These are phyloP conservation scores for Berghia stephanieae DNA, from an alignment of 1,140 invertebrate species.

Conservation along the genomic window DNA sequence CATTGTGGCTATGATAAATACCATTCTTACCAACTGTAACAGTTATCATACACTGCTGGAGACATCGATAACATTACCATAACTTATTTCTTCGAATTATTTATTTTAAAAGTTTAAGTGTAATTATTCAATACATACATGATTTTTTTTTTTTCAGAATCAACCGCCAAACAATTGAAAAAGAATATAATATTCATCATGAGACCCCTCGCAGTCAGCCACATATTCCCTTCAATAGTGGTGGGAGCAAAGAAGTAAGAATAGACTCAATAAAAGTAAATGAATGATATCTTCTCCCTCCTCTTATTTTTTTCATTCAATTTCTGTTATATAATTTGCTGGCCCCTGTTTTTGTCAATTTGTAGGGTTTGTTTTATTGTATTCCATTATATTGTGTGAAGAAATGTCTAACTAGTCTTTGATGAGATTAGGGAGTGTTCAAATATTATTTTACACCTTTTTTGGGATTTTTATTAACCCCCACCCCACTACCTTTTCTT, in stretches of 20 bases:
- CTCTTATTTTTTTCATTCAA: not conserved
- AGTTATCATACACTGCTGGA: not conserved
- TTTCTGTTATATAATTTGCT: not conserved
- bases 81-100: not conserved
- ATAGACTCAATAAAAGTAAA: not conserved
- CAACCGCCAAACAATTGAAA: conserved; percentile 46
- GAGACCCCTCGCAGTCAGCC: conserved; percentile 50
- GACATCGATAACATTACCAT: not conserved
- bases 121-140: too few species aligned
- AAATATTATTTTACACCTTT: too few species aligned
- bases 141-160: conserved; percentile 41
- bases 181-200: conserved; percentile 39
- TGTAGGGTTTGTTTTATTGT: too few species aligned
- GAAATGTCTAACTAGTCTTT: not conserved
- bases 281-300: not conserved
- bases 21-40: not conserved
- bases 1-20: not conserved
- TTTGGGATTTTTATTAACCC: too few species aligned
- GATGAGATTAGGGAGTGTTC: not conserved
- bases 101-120: not conserved
- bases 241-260: conserved; percentile 56
- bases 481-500: too few species aligned
- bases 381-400: not conserved
- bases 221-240: conserved; percentile 53
- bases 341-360: too few species aligned